Percentiles rank a stretch among this genome's conserved stretches.
Evolutionary conservation across 2,113 vertebrate species (phyloP).

Genomic region (Zosterops pallidus): DNA sequence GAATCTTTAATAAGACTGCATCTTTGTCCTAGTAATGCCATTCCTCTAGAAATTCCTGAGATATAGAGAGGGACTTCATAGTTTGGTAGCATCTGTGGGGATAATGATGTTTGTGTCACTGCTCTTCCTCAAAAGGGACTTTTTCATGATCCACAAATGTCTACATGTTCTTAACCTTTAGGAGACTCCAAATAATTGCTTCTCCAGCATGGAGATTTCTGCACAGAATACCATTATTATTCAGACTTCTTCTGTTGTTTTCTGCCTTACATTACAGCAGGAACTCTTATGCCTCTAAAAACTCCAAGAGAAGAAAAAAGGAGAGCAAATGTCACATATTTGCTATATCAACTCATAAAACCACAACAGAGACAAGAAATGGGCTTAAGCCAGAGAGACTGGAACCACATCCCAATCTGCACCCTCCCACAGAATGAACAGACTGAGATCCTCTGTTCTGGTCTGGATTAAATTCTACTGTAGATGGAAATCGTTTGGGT

Average conservation of each 20-base stretch:
- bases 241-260: background rate
- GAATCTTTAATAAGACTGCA: background rate
- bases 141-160: background rate
- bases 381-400: constrained; percentile 41
- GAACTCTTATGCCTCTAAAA: constrained; percentile 29
- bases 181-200: constrained; percentile 2
- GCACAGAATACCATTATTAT: background rate
- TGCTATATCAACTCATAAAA: constrained; percentile 68
- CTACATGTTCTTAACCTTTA: constrained; percentile 33
- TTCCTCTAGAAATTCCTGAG: background rate
- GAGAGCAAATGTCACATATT: constrained; percentile 67
- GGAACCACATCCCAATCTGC: constrained; percentile 18
- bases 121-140: background rate
- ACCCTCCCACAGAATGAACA: constrained; percentile 37
- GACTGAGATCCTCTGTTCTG: constrained; percentile 60
- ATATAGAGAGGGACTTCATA: background rate
- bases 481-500: constrained; percentile 30
- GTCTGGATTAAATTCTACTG: constrained; percentile 46
- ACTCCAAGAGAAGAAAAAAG: constrained; percentile 30
- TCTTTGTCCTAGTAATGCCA: background rate
- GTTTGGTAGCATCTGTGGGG: background rate
- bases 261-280: background rate
- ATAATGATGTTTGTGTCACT: background rate
- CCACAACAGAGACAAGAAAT: constrained; percentile 61
- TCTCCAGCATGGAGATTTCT: constrained; percentile 2